These are phyloP conservation scores for Artibeus lituratus DNA, from an alignment of 2,797 vertebrate genomes.

Conservation along the genomic window DNA sequence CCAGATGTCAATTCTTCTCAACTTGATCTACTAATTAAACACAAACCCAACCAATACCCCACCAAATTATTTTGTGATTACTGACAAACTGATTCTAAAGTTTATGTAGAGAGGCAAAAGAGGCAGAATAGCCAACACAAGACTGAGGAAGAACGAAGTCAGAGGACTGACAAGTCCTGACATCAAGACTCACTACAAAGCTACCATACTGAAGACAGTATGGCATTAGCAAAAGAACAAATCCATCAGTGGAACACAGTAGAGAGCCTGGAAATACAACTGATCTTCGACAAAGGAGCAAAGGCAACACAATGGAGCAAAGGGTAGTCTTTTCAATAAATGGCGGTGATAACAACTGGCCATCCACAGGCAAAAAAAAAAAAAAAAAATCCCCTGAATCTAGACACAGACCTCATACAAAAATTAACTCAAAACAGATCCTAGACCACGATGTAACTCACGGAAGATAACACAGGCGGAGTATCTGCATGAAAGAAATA, in stretches of 20 bases:
- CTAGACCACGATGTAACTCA: neutral
- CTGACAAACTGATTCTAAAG: neutral
- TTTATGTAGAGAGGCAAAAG: neutral
- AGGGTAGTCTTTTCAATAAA: neutral
- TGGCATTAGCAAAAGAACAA: neutral
- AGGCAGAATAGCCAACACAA: neutral
- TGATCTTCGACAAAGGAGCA: neutral
- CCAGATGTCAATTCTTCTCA: neutral
- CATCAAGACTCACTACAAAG: neutral
- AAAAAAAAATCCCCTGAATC: neutral
- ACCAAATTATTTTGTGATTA: neutral
- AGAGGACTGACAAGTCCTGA: neutral
- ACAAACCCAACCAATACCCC: neutral
- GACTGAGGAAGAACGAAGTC: neutral
- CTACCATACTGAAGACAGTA: neutral
- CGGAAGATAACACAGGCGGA: neutral
- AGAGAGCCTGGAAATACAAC: neutral
- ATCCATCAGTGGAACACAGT: neutral
- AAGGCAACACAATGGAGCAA: neutral
- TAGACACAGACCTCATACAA: neutral
- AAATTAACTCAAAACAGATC: neutral
- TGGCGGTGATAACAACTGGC: neutral
- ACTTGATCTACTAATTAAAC: neutral
- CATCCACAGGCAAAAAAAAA: neutral
- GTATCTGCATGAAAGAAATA: neutral